phyloP scores from a whole-genome alignment of 37 sponge, comb jelly and placozoan species.

The Cliona cf. orientalis region DNA sequence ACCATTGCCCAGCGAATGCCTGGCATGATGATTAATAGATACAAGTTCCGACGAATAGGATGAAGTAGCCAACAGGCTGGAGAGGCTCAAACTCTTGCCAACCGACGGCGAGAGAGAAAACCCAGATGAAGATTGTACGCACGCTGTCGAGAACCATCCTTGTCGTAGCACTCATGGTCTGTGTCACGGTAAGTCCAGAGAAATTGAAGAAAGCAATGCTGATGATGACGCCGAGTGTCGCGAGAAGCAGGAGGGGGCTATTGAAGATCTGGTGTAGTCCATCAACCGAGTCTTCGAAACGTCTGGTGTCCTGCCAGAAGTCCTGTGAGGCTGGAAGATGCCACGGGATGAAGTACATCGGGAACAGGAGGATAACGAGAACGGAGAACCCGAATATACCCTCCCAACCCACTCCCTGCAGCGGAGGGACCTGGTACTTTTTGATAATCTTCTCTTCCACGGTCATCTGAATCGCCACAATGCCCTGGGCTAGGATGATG shows the following conservation, averaged over 20 bases:
- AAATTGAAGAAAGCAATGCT: conserved; percentile 98
- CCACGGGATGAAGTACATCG: conserved; percentile 97
- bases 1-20: conserved; percentile 24
- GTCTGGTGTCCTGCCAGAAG: conserved; percentile 73
- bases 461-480: conserved; percentile 87
- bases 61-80: conserved; percentile 84
- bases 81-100: conserved; percentile 89
- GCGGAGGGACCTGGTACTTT: conserved; percentile 87
- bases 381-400: conserved; percentile 91
- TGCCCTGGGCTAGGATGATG: conserved; percentile 90
- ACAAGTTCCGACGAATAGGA: conserved; percentile 87
- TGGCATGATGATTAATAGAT: conserved; percentile 89
- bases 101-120: conserved; percentile 72
- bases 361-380: conserved; percentile 73
- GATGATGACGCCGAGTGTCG: conserved; percentile 78
- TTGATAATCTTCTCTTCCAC: conserved; percentile 92
- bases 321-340: conserved; percentile 68
- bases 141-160: conserved; percentile 93
- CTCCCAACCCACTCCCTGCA: conserved; percentile 97
- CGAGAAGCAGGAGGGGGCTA: conserved; percentile 50
- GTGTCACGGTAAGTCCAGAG: conserved; percentile 92
- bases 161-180: conserved; percentile 89
- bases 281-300: conserved; percentile 94
- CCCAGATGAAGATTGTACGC: conserved; percentile 95
- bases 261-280: conserved; percentile 75